Conservation (phyloP, 2,888 invertebrate species). For the Nomada goodeniana region DNA sequence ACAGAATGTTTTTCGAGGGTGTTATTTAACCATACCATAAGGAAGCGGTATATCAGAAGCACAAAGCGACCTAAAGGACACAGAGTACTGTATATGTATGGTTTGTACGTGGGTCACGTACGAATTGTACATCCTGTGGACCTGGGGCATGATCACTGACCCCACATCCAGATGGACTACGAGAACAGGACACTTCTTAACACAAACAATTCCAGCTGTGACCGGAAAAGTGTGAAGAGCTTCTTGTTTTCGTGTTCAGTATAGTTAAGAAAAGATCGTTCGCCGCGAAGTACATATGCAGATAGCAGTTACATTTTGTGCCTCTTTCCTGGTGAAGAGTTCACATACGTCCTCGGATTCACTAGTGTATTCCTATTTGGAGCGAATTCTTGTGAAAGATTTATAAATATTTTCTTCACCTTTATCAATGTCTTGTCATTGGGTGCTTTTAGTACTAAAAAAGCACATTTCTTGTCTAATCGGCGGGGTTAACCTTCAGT, state of each 20-base stretch:
- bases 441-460: background rate
- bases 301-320: too few relatives aligned
- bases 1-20: background rate
- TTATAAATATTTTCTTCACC: background rate
- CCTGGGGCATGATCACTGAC: constrained; percentile 57
- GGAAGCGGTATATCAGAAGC: constrained; percentile 31
- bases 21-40: background rate
- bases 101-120: constrained; percentile 64
- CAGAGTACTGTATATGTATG: constrained; percentile 20
- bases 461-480: background rate
- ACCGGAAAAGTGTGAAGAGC: constrained; percentile 47
- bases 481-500: background rate
- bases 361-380: background rate
- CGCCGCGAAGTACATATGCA: background rate
- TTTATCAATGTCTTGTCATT: background rate
- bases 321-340: too few relatives aligned
- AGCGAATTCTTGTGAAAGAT: background rate
- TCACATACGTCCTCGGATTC: too few relatives aligned
- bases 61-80: constrained; percentile 43
- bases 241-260: constrained; percentile 18
- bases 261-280: background rate
- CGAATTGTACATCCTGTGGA: constrained; percentile 57
- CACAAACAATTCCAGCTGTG: constrained; percentile 70
- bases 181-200: constrained; percentile 68
- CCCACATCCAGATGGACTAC: constrained; percentile 65